Percentiles rank a stretch among this genome's conserved stretches.
Evolutionary conservation across 2,113 vertebrate species (phyloP).

Genomic region (Odocoileus virginianus): DNA sequence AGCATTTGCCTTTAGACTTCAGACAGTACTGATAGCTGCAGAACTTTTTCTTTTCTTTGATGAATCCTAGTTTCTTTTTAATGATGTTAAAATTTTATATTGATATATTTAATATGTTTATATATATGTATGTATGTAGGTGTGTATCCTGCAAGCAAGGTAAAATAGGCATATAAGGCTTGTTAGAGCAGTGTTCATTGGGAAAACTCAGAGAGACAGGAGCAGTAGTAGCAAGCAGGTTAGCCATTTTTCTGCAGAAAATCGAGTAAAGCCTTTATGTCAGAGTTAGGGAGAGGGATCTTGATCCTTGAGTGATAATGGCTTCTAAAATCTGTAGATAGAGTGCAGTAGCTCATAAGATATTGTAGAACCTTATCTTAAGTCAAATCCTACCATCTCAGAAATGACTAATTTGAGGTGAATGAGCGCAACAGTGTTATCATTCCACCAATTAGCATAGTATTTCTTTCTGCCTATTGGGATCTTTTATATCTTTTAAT

Average conservation of each 20-base stretch:
- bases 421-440: neutral
- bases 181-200: neutral
- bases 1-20: conserved; percentile 1
- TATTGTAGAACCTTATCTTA: neutral
- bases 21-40: neutral
- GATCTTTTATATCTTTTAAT: neutral
- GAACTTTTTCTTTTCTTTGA: neutral
- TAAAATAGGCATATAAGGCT: neutral
- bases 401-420: neutral
- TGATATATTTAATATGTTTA: neutral
- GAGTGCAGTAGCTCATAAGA: neutral
- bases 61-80: neutral
- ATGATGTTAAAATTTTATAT: conserved; percentile 16
- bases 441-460: neutral
- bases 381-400: neutral
- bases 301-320: neutral
- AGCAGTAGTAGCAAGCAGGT: neutral
- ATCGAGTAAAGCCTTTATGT: neutral
- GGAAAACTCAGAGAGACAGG: neutral
- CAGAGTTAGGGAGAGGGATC: neutral
- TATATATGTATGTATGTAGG: neutral
- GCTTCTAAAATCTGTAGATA: neutral
- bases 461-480: neutral
- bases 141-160: neutral
- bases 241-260: neutral